Evolutionary conservation across 2,888 invertebrate genomes (phyloP).

Genomic region (Plutella xylostella): DNA sequence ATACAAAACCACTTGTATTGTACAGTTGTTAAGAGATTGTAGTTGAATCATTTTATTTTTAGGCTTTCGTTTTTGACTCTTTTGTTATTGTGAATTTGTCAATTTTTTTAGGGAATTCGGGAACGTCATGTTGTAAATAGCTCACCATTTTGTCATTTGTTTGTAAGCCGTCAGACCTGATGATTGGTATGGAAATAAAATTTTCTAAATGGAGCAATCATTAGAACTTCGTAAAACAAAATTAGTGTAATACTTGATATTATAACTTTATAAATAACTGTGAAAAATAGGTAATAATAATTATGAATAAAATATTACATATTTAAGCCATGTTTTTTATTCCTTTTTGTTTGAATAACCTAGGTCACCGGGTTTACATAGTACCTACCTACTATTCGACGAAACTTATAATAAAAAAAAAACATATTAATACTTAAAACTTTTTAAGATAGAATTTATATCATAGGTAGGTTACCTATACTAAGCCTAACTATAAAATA

Average conservation of each 20-base stretch:
- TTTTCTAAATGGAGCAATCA: conserved; percentile 69
- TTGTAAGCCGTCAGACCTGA: conserved; percentile 54
- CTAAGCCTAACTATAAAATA: too few species aligned
- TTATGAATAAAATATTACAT: conserved; percentile 71
- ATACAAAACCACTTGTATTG: conserved; percentile 66
- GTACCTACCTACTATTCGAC: too few species aligned
- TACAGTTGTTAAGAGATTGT: conserved; percentile 66
- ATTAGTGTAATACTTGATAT: conserved; percentile 69
- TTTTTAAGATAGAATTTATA: too few species aligned
- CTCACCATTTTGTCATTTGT: conserved; percentile 64
- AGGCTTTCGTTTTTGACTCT: conserved; percentile 53
- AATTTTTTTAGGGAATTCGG: conserved; percentile 78
- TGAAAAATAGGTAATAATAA: conserved; percentile 70
- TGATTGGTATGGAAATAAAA: conserved; percentile 67
- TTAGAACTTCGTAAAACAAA: conserved; percentile 67
- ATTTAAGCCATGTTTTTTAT: conserved; percentile 59
- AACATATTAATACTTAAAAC: too few species aligned
- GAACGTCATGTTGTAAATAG: conserved; percentile 74
- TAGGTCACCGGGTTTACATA: too few species aligned
- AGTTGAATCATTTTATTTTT: conserved; percentile 64
- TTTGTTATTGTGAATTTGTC: conserved; percentile 77
- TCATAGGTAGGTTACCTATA: too few species aligned
- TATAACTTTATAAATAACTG: conserved; percentile 72
- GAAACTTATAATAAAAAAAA: too few species aligned
- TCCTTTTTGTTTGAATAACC: conserved; percentile 23